Percentiles rank a stretch among this genome's conserved stretches.
phyloP scores from a whole-genome alignment of 2,113 vertebrate species.

The Ictalurus furcatus region DNA sequence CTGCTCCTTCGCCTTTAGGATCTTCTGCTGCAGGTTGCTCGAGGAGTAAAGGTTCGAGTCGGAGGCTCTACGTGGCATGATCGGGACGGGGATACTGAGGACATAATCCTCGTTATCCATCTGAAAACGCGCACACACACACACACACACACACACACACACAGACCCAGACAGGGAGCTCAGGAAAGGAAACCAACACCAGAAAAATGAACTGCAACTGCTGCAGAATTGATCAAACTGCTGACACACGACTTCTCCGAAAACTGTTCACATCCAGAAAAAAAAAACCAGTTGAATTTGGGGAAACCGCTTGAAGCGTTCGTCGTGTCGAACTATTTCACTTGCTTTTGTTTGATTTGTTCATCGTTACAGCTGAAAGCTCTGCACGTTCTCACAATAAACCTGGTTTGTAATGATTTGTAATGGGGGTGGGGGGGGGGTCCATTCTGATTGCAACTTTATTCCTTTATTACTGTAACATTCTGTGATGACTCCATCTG shows the following conservation, averaged over 20 bases:
- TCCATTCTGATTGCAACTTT: too few species aligned
- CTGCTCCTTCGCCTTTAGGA: constrained; percentile 94
- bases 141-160: neutral
- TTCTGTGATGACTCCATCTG: neutral
- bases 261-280: neutral
- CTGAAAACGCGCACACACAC: constrained; percentile 57
- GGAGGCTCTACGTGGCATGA: constrained; percentile 79
- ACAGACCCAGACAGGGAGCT: neutral
- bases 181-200: neutral
- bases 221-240: neutral
- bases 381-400: too few species aligned
- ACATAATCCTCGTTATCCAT: constrained; percentile 79
- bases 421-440: too few species aligned
- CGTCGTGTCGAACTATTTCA: too few species aligned
- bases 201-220: neutral
- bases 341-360: too few species aligned
- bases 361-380: too few species aligned
- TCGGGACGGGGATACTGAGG: constrained; percentile 66
- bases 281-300: neutral
- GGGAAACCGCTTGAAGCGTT: too few species aligned
- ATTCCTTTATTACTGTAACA: neutral
- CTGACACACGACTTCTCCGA: neutral
- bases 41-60: constrained; percentile 72
- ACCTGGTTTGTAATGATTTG: too few species aligned
- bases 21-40: constrained; percentile 87